phyloP scores from a whole-genome alignment of 2,113 vertebrate genomes.

The Calyptommatus sinebrachiatus region DNA sequence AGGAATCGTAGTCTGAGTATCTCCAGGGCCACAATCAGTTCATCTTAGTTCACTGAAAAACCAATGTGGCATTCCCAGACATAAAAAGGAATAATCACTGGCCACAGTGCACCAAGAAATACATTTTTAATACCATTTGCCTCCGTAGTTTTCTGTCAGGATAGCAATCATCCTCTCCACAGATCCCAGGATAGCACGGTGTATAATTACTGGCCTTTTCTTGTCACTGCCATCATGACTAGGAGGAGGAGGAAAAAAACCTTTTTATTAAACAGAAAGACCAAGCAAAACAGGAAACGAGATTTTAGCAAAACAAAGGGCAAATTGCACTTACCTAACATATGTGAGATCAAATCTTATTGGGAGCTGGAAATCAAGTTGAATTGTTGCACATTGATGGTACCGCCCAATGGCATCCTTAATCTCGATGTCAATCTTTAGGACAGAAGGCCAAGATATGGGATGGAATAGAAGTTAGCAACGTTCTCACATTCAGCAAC shows the following conservation, averaged over 20 bases:
- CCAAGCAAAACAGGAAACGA: neutral
- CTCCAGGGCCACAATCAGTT: no score
- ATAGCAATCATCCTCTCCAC: conserved; percentile 98
- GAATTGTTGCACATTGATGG: conserved; percentile 97
- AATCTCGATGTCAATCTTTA: conserved; percentile 96
- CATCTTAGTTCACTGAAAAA: no score
- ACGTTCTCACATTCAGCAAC: neutral
- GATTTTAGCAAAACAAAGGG: neutral
- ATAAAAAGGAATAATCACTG: no score
- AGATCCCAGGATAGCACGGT: conserved; percentile 94
- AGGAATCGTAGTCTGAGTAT: no score
- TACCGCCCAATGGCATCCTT: conserved; percentile 97
- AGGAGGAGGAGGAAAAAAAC: conserved; percentile 39
- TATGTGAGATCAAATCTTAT: conserved; percentile 93
- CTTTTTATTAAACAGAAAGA: neutral
- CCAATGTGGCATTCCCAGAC: no score
- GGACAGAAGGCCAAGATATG: neutral
- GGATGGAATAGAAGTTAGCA: neutral
- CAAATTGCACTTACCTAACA: conserved; percentile 78
- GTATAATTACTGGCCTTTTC: conserved; percentile 93
- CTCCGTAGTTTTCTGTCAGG: conserved; percentile 96
- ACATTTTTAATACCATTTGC: conserved; percentile 85
- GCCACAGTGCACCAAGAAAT: neutral
- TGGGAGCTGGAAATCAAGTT: conserved; percentile 95
- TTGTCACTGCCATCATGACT: conserved; percentile 95